Evolutionary conservation across 1,140 invertebrate species (phyloP), one percentile per base, ranked within the genome.

Genomic region (Augochlora pura): DNA sequence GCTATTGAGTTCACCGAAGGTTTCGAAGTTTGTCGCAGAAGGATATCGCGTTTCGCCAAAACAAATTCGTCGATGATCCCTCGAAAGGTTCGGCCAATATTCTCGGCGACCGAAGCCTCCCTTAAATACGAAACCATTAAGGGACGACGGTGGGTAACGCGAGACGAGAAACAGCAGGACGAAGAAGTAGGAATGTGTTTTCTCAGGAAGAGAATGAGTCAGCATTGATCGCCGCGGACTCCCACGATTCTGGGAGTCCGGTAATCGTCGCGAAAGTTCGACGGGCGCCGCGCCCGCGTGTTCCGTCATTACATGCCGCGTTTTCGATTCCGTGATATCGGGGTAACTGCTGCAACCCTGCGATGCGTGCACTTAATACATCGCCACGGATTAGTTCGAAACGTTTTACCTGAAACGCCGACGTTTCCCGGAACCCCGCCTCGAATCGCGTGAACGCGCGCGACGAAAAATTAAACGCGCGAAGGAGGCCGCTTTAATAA

Each of bases 301-400:
- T 66, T 59, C 8, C 62, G 18, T 32, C 52, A 65, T 73, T 78
- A 46, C 14, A 68, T 42, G n/a, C 32, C 23, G 62, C 32, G 67
- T 52, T 54, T 46, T 38, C 64, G 42, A 77, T 66, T 77, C 59
- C 42, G 66, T 25, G 75, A 71, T 71, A 77, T 71, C 59, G 21
- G 21, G 57, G 21, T 70, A 77, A 70, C 66, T 38, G 57, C 27
- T 70, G 25, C 1, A 16, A 42, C 10, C 72, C 32, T n/a, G 42
- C 38, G 52, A 60, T 76, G 65, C 73, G 65, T 68, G 65, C 73
- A 46, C 38, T 76, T 67, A 76, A 68, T 68, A 68, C 63, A 64
- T 46, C 54, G n/a, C n/a, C 65, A 21, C 54, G 73, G 68, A 68
- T 57, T 76, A 68, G 64, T 59, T 68, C 16, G 32, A 59, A 60